phyloP scores from a whole-genome alignment of 2,113 vertebrate genomes.

The Petaurus breviceps region DNA sequence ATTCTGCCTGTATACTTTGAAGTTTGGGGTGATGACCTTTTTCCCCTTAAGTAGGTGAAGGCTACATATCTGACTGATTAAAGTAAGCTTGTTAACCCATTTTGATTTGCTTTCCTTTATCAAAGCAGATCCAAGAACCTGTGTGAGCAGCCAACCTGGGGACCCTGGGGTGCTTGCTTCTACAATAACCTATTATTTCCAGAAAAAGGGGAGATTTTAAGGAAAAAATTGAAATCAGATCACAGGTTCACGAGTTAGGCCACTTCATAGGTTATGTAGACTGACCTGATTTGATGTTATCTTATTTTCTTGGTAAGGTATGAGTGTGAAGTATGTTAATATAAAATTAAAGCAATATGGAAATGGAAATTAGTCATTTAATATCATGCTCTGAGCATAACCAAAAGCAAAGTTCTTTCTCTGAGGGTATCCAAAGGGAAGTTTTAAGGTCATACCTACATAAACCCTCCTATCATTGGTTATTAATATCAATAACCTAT shows the following conservation, averaged over 20 bases:
- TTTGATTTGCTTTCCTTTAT: too few relatives aligned
- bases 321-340: conserved; percentile 2
- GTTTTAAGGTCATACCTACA: conserved; percentile 74
- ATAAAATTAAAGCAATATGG: conserved; percentile 20
- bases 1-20: too few relatives aligned
- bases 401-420: conserved; percentile 45
- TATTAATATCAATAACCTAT: conserved; percentile 77
- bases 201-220: not conserved
- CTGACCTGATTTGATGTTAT: not conserved
- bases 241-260: not conserved
- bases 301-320: conserved; percentile 47
- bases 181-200: conserved; percentile 11
- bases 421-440: conserved; percentile 57
- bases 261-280: not conserved
- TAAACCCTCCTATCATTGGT: conserved; percentile 63
- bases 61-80: too few relatives aligned
- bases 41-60: too few relatives aligned
- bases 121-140: too few relatives aligned
- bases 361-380: conserved; percentile 54
- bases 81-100: too few relatives aligned
- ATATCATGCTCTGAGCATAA: conserved; percentile 50
- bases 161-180: too few relatives aligned
- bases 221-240: conserved; percentile 42
- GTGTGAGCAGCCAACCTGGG: too few relatives aligned
- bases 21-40: too few relatives aligned